Percentiles rank a stretch among this genome's conserved stretches.
phyloP scores from a whole-genome alignment of 2,113 vertebrate species.

The Siniperca knerii region DNA sequence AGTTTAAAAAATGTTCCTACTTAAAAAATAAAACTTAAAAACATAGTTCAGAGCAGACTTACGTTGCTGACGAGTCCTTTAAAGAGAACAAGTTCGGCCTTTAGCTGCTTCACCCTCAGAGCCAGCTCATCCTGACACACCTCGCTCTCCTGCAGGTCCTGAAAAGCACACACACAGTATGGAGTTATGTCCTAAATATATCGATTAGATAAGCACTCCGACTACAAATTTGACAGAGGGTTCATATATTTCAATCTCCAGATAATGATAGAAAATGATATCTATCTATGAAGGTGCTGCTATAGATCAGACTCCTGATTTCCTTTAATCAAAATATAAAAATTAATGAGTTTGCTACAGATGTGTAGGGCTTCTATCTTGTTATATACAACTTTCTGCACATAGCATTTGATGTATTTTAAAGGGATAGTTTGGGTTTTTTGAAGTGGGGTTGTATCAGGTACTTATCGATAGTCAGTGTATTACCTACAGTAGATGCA shows the following conservation, averaged over 20 bases:
- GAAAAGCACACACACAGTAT: slow-evolving; percentile 16
- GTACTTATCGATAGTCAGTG: too few species aligned
- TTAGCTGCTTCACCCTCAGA: slow-evolving; percentile 92
- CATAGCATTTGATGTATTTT: neutral
- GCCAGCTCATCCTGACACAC: slow-evolving; percentile 92
- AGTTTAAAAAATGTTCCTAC: neutral
- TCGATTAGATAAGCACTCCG: neutral
- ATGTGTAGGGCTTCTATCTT: too few species aligned
- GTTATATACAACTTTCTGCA: neutral
- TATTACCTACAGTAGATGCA: too few species aligned
- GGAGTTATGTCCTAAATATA: neutral
- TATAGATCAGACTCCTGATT: neutral
- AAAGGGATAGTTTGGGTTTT: too few species aligned
- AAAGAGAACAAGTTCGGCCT: slow-evolving; percentile 94
- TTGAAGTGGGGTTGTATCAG: too few species aligned
- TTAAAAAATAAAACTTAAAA: neutral
- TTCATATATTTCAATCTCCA: too few species aligned
- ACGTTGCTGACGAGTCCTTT: slow-evolving; percentile 97
- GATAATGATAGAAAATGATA: too few species aligned
- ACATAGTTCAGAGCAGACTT: slow-evolving; percentile 63
- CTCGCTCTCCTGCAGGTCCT: slow-evolving; percentile 96
- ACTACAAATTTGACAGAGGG: too few species aligned
- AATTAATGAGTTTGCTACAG: neutral
- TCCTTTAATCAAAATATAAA: neutral
- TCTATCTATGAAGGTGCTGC: neutral